Percentiles rank a stretch among this genome's conserved stretches.
phyloP scores from a whole-genome alignment of 2,888 invertebrate species.

The Dascillus cervinus region DNA sequence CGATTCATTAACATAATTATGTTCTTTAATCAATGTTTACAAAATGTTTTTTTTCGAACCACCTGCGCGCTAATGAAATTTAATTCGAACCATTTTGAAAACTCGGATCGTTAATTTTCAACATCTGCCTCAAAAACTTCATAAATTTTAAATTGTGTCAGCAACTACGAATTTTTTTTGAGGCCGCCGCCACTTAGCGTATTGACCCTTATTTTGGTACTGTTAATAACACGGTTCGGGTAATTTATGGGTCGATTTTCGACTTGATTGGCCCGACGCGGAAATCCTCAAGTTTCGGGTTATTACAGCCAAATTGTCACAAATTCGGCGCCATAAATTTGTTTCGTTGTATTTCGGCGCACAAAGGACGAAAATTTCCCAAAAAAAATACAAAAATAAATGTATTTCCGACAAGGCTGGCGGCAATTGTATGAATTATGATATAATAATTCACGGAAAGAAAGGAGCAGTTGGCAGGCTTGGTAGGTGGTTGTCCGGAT shows the following conservation, averaged over 20 bases:
- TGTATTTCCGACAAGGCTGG: conserved; percentile 38
- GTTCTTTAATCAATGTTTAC: too few species aligned
- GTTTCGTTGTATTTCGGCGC: too few species aligned
- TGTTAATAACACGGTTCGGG: conserved; percentile 16
- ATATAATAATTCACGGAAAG: conserved; percentile 40
- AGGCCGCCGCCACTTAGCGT: conserved; percentile 10
- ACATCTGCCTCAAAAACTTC: background rate
- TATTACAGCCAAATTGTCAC: conserved; percentile 2
- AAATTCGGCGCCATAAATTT: conserved; percentile 11
- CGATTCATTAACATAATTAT: too few species aligned
- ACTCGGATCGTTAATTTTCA: too few species aligned
- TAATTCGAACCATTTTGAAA: too few species aligned
- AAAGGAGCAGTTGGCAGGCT: conserved; percentile 39
- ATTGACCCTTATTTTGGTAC: conserved; percentile 11
- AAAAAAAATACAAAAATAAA: conserved; percentile 29
- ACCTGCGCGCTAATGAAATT: too few species aligned
- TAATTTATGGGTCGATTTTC: conserved; percentile 14
- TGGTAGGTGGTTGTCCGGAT: conserved; percentile 38
- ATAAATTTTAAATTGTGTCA: background rate
- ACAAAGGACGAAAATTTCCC: too few species aligned
- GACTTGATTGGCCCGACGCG: conserved; percentile 16
- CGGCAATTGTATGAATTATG: conserved; percentile 41
- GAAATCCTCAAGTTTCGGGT: conserved; percentile 13
- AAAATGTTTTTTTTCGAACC: too few species aligned
- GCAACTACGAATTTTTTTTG: conserved; percentile 6